Percentiles rank a stretch among this genome's conserved stretches.
Evolutionary conservation across 2,888 invertebrate genomes (phyloP).

Genomic region (Deroplatys truncata): DNA sequence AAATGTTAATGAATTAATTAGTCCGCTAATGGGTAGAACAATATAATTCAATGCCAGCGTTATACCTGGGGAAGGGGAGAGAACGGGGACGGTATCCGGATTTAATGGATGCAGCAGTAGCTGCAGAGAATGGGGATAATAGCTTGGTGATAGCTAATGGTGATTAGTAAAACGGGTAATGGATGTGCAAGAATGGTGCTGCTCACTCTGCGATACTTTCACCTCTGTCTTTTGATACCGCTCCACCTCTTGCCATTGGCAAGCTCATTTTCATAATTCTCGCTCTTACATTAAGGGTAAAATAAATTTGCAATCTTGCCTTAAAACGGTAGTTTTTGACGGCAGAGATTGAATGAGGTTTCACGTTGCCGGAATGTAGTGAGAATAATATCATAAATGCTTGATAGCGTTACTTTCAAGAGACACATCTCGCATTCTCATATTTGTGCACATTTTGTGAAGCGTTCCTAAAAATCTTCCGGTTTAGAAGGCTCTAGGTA

Average conservation of each 20-base stretch:
- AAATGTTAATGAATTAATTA: constrained; percentile 1
- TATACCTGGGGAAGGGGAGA: background rate
- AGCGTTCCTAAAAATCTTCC: no score
- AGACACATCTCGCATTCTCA: no score
- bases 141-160: background rate
- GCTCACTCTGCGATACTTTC: background rate
- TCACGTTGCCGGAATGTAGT: no score
- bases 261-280: background rate
- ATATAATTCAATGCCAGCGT: background rate
- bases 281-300: background rate
- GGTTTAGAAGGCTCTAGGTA: no score
- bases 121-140: background rate
- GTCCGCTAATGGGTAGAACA: background rate
- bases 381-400: no score
- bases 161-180: background rate
- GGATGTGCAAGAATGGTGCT: background rate
- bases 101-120: background rate
- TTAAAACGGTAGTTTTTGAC: no score
- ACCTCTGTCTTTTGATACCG: background rate
- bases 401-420: no score
- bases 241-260: background rate
- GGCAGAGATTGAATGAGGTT: no score
- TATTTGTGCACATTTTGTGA: no score
- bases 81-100: background rate
- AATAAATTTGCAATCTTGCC: no score